Evolutionary conservation across 2,888 invertebrate genomes (phyloP).

Genomic region (Plebejus anna): DNA sequence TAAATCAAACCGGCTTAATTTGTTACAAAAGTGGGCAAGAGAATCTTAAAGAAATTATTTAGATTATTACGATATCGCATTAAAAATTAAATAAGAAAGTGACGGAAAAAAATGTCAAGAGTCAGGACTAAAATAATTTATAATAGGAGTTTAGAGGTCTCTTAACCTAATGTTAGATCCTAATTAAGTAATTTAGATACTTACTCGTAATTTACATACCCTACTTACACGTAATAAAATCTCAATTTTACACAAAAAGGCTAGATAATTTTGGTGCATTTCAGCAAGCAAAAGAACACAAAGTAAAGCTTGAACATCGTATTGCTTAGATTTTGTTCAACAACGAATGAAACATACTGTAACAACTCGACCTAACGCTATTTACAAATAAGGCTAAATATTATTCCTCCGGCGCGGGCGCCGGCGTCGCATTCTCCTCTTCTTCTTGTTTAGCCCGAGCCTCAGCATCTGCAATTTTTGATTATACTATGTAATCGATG

Average conservation of each 20-base stretch:
- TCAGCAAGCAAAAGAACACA: conserved; percentile 32
- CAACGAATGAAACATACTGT: conserved; percentile 64
- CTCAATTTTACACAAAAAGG: conserved; percentile 19
- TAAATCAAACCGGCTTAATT: background rate
- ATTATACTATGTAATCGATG: background rate
- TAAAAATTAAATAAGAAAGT: background rate
- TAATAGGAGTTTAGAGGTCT: background rate
- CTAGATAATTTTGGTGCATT: conserved; percentile 24
- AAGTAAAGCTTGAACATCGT: conserved; percentile 36
- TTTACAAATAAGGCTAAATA: conserved; percentile 77
- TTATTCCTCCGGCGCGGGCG: conserved; percentile 70
- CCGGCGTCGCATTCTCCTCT: conserved; percentile 56
- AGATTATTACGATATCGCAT: background rate
- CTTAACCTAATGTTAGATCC: background rate
- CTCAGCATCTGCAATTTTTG: conserved; percentile 71
- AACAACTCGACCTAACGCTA: conserved; percentile 70
- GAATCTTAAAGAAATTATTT: background rate
- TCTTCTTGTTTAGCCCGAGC: conserved; percentile 74
- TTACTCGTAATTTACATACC: background rate
- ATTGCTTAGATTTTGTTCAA: conserved; percentile 60
- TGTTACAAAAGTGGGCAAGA: background rate
- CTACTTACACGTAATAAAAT: conserved; percentile 25
- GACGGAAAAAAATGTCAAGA: background rate
- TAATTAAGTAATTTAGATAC: background rate
- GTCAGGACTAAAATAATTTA: background rate